Evolutionary conservation across 2,888 invertebrate genomes (phyloP).

Genomic region (Leptopterna dolabrata): DNA sequence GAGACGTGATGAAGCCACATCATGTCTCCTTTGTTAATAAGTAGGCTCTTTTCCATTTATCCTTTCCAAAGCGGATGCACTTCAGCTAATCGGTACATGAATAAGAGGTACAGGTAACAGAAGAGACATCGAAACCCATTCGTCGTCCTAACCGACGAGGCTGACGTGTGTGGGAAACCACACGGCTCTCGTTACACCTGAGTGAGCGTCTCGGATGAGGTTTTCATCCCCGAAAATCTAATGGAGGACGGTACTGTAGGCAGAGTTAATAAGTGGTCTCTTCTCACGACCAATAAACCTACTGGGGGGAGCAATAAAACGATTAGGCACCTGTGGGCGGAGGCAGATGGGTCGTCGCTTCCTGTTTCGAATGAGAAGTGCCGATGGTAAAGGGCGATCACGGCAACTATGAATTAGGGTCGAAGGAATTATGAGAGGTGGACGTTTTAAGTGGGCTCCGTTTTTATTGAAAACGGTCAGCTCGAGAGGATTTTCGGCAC

Average conservation of each 20-base stretch:
- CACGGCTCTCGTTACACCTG: not conserved
- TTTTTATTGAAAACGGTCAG: not conserved
- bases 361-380: not conserved
- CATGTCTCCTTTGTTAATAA: too few species aligned
- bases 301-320: not conserved
- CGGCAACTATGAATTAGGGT: not conserved
- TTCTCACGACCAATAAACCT: slow-evolving; percentile 2
- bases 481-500: not conserved
- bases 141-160: not conserved
- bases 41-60: too few species aligned
- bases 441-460: not conserved
- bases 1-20: too few species aligned
- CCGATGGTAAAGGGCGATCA: not conserved
- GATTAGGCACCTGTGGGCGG: slow-evolving; percentile 7
- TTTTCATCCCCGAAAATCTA: slow-evolving; percentile 20
- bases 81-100: too few species aligned
- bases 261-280: not conserved
- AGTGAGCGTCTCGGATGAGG: not conserved
- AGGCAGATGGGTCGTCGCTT: not conserved
- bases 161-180: slow-evolving; percentile 14
- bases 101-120: too few species aligned
- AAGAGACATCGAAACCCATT: too few species aligned
- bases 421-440: not conserved
- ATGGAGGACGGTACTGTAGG: not conserved
- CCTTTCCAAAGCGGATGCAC: too few species aligned